phyloP scores from a whole-genome alignment of 2,797 vertebrate genomes.

The Heliangelus exortis region DNA sequence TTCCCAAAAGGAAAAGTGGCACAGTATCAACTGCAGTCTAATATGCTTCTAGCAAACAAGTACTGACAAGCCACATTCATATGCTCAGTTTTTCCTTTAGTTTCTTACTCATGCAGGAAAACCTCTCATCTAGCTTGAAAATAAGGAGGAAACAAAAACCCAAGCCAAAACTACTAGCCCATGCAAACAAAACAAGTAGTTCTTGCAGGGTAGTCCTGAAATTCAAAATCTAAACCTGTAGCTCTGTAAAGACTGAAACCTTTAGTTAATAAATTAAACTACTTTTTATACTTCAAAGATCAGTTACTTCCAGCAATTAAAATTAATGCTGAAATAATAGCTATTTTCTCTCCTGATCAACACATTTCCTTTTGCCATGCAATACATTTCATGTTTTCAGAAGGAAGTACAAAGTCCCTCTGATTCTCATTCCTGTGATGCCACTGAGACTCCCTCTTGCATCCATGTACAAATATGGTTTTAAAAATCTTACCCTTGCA shows the following conservation, averaged over 20 bases:
- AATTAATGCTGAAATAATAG: background rate
- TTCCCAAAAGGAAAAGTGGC: background rate
- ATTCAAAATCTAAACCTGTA: background rate
- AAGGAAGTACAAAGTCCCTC: background rate
- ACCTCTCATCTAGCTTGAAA: background rate
- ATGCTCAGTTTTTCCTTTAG: background rate
- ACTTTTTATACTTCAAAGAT: background rate
- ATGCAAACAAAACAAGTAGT: background rate
- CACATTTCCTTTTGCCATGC: background rate
- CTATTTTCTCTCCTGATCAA: background rate
- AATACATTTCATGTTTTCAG: background rate
- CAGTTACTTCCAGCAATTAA: slow-evolving; percentile 8
- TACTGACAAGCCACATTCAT: background rate
- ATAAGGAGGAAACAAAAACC: background rate
- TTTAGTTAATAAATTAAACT: background rate
- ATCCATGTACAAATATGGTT: background rate
- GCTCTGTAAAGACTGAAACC: background rate
- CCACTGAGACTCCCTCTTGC: background rate
- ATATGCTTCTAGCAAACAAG: background rate
- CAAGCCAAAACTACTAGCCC: background rate
- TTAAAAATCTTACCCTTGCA: background rate
- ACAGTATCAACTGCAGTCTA: background rate
- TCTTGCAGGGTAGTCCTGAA: background rate
- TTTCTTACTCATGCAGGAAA: background rate
- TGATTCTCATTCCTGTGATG: background rate